phyloP scores from a whole-genome alignment of 2,113 vertebrate species.

The Rhinopomastus cyanomelas region DNA sequence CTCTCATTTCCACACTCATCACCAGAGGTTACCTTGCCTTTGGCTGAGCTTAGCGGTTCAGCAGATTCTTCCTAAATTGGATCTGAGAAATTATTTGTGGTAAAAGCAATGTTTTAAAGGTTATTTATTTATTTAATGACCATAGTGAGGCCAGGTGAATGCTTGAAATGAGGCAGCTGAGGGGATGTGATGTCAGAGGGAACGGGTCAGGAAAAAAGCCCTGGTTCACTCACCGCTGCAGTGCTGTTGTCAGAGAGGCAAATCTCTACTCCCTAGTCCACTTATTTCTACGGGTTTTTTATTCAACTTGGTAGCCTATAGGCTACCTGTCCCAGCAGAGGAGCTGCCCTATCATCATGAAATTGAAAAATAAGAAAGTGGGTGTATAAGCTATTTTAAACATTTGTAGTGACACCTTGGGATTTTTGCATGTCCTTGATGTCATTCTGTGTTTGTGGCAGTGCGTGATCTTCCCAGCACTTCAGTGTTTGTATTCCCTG shows the following conservation, averaged over 20 bases:
- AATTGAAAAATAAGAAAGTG: not conserved
- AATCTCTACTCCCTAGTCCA: not conserved
- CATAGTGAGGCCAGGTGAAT: not conserved
- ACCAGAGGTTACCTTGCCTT: slow-evolving; percentile 14
- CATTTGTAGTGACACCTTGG: not conserved
- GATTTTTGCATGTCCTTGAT: not conserved
- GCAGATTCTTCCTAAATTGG: not conserved
- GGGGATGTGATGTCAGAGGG: not conserved
- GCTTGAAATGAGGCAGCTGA: not conserved
- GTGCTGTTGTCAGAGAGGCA: not conserved
- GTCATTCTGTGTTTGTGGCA: not conserved
- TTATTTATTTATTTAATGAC: not conserved
- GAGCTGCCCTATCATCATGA: not conserved
- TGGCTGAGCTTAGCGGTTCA: not conserved
- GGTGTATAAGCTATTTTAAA: not conserved
- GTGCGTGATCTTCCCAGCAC: not conserved
- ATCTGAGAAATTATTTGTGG: not conserved
- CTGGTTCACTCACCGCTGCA: not conserved
- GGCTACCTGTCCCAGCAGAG: not conserved
- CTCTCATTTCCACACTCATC: slow-evolving; percentile 18
- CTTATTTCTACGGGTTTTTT: not conserved
- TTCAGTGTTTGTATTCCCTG: not conserved
- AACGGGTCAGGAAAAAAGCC: not conserved
- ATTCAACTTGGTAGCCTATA: not conserved
- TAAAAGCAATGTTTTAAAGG: not conserved